Conservation (phyloP, 2,113 vertebrate genomes). For the Salminus brasiliensis region DNA sequence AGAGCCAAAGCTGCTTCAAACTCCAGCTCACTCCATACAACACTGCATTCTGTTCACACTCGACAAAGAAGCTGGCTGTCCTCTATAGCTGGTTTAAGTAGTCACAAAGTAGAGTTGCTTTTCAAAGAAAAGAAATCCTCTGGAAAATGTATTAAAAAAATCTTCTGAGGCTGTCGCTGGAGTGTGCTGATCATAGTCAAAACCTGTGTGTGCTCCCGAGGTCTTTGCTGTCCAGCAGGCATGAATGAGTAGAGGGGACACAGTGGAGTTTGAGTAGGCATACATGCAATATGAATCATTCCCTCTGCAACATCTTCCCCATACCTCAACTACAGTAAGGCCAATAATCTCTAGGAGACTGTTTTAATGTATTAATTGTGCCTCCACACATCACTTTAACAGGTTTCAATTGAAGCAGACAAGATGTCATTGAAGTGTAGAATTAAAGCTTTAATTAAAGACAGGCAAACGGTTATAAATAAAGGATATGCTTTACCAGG, state of each 20-base stretch:
- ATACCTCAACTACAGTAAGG: too few species aligned
- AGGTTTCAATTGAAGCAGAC: too few species aligned
- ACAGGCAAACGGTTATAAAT: too few species aligned
- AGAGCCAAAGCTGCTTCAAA: background rate
- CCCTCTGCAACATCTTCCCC: background rate
- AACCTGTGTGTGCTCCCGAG: background rate
- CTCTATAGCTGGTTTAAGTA: background rate
- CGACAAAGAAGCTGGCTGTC: background rate
- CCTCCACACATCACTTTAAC: too few species aligned
- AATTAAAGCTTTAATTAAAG: too few species aligned
- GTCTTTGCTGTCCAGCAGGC: background rate
- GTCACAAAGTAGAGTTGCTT: background rate
- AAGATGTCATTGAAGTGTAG: too few species aligned
- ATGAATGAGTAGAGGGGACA: background rate
- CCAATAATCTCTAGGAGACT: too few species aligned
- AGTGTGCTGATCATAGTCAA: background rate
- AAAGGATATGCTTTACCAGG: too few species aligned
- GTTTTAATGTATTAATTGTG: too few species aligned
- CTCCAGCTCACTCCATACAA: too few species aligned
- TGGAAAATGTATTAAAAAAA: background rate
- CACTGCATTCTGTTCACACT: background rate
- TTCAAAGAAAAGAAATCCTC: background rate
- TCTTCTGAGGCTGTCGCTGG: background rate
- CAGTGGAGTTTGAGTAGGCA: background rate
- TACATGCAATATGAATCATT: background rate